Evolutionary conservation across 35 echinoderm and acorn worm genomes (phyloP).

Genomic region (Ptychodera flava): DNA sequence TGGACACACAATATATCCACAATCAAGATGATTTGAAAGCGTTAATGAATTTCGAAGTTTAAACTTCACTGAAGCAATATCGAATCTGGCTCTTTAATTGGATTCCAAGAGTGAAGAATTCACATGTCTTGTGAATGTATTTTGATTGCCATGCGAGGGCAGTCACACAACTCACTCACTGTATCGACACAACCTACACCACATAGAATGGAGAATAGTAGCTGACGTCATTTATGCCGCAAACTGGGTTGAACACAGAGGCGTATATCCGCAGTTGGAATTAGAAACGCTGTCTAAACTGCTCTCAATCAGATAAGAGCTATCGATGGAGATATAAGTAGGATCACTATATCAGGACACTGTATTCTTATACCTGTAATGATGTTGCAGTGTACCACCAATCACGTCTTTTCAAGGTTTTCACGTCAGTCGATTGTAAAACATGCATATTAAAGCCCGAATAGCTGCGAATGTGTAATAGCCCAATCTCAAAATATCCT

Average conservation of each 20-base stretch:
- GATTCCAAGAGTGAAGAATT: no score
- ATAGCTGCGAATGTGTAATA: no score
- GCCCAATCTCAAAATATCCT: no score
- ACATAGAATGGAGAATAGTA: slow-evolving; percentile 37
- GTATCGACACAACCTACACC: slow-evolving; percentile 21
- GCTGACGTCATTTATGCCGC: slow-evolving; percentile 21
- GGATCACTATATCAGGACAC: neutral
- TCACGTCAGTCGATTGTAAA: neutral
- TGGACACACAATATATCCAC: neutral
- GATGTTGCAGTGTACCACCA: no score
- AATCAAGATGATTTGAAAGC: neutral
- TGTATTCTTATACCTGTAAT: neutral
- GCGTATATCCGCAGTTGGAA: neutral
- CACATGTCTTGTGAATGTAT: no score
- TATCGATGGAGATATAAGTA: neutral
- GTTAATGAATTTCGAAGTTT: neutral
- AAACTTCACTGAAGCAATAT: neutral
- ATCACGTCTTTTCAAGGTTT: neutral
- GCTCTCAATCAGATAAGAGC: neutral
- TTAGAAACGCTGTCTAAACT: neutral
- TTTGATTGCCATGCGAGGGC: neutral
- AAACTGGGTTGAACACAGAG: slow-evolving; percentile 21
- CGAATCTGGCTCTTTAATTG: no score
- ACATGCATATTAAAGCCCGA: neutral
- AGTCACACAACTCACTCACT: neutral